A percentile compares a stretch with the other conserved stretches of the same genome.
phyloP scores from a whole-genome alignment of 2,113 vertebrate species.

The Pristiophorus japonicus region DNA sequence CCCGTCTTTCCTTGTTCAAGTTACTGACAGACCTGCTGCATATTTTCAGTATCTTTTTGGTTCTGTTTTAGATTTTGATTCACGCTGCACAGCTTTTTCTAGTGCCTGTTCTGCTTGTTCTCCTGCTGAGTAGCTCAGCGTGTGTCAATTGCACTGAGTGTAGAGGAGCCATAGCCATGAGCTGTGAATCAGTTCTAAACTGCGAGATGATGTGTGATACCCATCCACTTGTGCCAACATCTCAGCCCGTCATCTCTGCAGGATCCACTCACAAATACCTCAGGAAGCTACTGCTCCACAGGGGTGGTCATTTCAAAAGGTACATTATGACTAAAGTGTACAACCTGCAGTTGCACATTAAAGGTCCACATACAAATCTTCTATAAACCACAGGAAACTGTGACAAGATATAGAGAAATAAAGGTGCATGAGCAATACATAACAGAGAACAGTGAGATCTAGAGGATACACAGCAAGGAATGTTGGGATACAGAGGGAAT shows the following conservation, averaged over 20 bases:
- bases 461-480: not conserved
- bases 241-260: slow-evolving; percentile 28
- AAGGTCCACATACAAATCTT: slow-evolving; percentile 10
- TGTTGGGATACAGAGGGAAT: not conserved
- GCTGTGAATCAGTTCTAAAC: not conserved
- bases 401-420: not conserved
- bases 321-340: not conserved
- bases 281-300: not conserved
- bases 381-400: not conserved
- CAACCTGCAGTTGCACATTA: not conserved
- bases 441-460: not conserved
- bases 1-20: not conserved
- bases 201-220: not conserved
- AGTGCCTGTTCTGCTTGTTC: slow-evolving; percentile 6
- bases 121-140: not conserved
- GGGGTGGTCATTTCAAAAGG: not conserved
- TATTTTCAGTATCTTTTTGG: not conserved
- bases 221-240: slow-evolving; percentile 15
- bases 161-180: not conserved
- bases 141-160: slow-evolving; percentile 3
- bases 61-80: slow-evolving; percentile 28
- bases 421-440: not conserved
- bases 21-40: not conserved
- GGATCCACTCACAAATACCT: slow-evolving; percentile 20
- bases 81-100: slow-evolving; percentile 21